A percentile compares a stretch with the other conserved stretches of the same genome.
Conservation (phyloP, 92 coral and sea anemone species). For the Ricordea florida region DNA sequence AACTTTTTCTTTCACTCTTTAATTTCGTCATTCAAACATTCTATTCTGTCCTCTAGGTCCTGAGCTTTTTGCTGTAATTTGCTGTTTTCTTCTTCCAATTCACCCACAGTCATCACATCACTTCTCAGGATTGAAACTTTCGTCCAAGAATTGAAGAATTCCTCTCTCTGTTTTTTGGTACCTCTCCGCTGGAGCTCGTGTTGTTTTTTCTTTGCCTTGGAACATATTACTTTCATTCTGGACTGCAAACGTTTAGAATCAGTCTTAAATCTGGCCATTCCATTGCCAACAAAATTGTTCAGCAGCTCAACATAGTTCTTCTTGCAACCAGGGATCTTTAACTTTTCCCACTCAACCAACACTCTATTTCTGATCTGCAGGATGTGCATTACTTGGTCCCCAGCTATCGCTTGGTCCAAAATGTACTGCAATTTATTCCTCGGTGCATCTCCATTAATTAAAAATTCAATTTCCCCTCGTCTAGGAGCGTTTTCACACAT, state of each 20-base stretch:
- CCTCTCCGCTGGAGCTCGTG: no score
- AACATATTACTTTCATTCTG: constrained; percentile 5
- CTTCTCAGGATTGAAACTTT: constrained; percentile 37
- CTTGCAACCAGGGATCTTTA: no score
- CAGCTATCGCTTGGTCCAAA: constrained; percentile 15
- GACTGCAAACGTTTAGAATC: constrained; percentile 8
- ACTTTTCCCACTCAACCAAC: constrained; percentile 20
- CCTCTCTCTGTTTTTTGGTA: constrained; percentile 1
- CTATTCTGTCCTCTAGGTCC: no score
- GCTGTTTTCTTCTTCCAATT: constrained; percentile 26
- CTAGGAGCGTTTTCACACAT: background rate
- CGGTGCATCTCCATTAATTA: constrained; percentile 29
- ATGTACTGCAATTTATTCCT: background rate
- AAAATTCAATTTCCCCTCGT: background rate
- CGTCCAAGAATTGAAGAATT: constrained; percentile 14
- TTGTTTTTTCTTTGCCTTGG: background rate
- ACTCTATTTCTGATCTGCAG: constrained; percentile 20
- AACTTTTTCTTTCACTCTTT: constrained; percentile 45
- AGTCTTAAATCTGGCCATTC: constrained; percentile 28
- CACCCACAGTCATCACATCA: constrained; percentile 12
- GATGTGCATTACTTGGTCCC: constrained; percentile 10
- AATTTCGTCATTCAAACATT: no score
- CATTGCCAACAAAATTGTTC: constrained; percentile 31
- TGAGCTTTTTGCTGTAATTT: background rate
- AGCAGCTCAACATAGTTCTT: no score